These are phyloP conservation scores for Abrostola tripartita DNA, from an alignment of 2,888 invertebrate species.

Conservation along the genomic window DNA sequence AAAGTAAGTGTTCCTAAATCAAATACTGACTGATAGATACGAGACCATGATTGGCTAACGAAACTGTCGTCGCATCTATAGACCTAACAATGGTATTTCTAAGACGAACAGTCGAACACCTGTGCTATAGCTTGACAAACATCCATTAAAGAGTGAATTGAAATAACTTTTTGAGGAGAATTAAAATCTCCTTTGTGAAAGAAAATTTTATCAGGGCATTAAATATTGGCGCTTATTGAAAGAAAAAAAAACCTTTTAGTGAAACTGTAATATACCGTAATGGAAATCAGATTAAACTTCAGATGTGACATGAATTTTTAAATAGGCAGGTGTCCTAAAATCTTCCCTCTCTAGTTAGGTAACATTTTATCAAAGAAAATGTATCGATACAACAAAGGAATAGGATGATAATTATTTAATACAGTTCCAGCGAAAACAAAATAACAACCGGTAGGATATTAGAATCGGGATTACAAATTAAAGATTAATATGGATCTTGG, in stretches of 20 bases:
- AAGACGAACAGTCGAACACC: no score
- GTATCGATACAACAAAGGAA: not conserved
- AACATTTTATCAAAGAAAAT: no score
- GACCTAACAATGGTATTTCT: no score
- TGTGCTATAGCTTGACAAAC: no score
- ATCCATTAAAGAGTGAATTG: no score
- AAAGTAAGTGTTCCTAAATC: not conserved
- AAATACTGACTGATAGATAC: no score
- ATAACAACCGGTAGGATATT: not conserved
- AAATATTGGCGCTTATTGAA: not conserved
- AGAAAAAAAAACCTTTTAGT: not conserved
- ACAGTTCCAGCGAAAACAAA: not conserved
- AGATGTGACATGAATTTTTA: not conserved
- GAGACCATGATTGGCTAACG: no score
- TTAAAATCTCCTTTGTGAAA: no score
- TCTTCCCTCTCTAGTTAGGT: not conserved
- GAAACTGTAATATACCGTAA: not conserved
- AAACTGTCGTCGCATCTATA: no score
- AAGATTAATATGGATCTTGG: not conserved
- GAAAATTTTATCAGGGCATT: not conserved
- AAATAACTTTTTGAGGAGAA: no score
- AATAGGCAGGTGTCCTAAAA: not conserved
- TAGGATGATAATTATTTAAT: not conserved
- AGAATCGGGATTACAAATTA: conserved; percentile 4
- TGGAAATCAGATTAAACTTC: not conserved